A percentile compares a stretch with the other conserved stretches of the same genome.
phyloP scores from a whole-genome alignment of 2,888 invertebrate species.

The Drosophila phalerata region DNA sequence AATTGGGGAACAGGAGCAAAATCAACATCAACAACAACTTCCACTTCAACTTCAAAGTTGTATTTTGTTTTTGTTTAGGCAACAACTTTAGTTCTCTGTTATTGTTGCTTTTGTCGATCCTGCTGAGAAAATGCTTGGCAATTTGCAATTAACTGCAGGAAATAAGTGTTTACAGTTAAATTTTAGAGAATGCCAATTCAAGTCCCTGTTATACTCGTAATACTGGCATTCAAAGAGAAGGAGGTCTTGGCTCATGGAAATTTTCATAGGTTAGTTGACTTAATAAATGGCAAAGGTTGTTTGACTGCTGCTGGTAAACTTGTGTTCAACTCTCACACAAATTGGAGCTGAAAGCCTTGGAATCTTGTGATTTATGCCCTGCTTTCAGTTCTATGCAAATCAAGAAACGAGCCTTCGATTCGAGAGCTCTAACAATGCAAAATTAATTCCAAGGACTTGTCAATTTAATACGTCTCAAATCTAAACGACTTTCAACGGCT shows the following conservation, averaged over 20 bases:
- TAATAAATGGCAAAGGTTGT: slow-evolving; percentile 12
- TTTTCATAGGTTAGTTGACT: slow-evolving; percentile 27
- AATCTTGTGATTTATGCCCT: slow-evolving; percentile 43
- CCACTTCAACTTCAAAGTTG: slow-evolving; percentile 40
- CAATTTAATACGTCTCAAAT: slow-evolving; percentile 59
- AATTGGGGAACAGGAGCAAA: slow-evolving; percentile 39
- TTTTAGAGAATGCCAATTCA: slow-evolving; percentile 22
- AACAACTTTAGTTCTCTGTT: slow-evolving; percentile 21
- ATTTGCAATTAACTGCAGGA: slow-evolving; percentile 78
- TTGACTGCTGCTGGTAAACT: not conserved
- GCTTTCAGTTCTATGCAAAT: slow-evolving; percentile 25
- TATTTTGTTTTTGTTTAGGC: slow-evolving; percentile 33
- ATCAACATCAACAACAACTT: slow-evolving; percentile 24
- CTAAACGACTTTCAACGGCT: slow-evolving; percentile 60
- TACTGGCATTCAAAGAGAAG: not conserved
- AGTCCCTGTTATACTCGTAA: not conserved
- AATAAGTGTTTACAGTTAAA: slow-evolving; percentile 67
- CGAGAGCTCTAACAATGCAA: slow-evolving; percentile 48
- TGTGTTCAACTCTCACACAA: slow-evolving; percentile 11
- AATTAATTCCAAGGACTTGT: slow-evolving; percentile 72
- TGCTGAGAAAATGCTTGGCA: slow-evolving; percentile 60
- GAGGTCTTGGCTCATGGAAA: not conserved
- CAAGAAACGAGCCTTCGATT: slow-evolving; percentile 41
- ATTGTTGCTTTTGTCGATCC: slow-evolving; percentile 24
- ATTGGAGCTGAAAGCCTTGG: slow-evolving; percentile 1